phyloP scores from a whole-genome alignment of 2,797 vertebrate species.

The Petrocephalus schoutedeni region DNA sequence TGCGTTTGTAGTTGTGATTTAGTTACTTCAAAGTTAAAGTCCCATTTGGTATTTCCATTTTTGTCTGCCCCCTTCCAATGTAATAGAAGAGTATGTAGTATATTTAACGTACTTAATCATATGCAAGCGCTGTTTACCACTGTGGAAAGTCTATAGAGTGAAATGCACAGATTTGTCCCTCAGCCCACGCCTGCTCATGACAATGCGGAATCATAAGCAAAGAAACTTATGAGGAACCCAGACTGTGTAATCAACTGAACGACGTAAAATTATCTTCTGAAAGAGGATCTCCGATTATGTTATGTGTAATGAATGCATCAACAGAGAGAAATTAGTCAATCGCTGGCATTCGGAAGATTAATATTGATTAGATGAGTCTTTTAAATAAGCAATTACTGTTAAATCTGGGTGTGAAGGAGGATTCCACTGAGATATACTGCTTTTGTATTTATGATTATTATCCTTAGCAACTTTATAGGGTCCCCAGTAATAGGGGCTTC shows the following conservation, averaged over 20 bases:
- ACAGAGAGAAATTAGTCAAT: constrained; percentile 9
- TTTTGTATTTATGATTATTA: constrained; percentile 11
- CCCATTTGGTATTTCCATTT: not conserved
- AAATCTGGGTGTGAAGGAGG: constrained; percentile 5
- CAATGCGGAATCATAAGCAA: not conserved
- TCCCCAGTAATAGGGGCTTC: not conserved
- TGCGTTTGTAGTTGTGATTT: not conserved
- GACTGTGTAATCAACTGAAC: not conserved
- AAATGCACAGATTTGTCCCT: not conserved
- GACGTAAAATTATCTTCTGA: not conserved
- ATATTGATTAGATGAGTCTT: constrained; percentile 13
- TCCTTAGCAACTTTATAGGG: not conserved
- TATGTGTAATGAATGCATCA: constrained; percentile 4
- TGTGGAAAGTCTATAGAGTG: not conserved
- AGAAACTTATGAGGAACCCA: not conserved
- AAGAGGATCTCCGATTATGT: not conserved
- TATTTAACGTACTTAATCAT: not conserved
- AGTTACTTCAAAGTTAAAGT: not conserved
- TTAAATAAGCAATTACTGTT: constrained; percentile 15
- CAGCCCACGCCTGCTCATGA: not conserved
- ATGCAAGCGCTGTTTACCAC: not conserved
- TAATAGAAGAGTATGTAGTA: not conserved
- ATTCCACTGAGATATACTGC: not conserved
- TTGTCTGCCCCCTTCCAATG: not conserved
- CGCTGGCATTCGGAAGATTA: not conserved